Conservation (phyloP, 53 echinoderm and acorn worm species). For the Crossaster papposus region DNA sequence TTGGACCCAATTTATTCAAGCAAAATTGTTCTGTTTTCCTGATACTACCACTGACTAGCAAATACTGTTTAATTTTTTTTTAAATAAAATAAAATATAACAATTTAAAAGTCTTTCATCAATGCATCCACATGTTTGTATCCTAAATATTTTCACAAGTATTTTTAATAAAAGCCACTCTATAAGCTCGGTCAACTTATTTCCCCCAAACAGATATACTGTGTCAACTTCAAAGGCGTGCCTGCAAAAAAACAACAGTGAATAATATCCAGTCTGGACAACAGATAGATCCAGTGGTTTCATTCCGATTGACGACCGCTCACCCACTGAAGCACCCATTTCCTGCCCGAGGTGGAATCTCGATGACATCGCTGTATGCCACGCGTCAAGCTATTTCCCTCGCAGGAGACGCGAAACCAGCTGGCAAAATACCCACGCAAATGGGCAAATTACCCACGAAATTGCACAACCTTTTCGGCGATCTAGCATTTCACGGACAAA, state of each 20-base stretch:
- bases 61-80: too few relatives aligned
- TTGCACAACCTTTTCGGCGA: background rate
- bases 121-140: too few relatives aligned
- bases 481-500: background rate
- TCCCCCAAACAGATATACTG: background rate
- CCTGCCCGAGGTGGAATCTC: background rate
- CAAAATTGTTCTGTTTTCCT: too few relatives aligned
- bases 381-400: background rate
- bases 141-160: too few relatives aligned
- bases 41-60: too few relatives aligned
- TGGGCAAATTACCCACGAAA: background rate
- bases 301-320: background rate
- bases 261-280: background rate
- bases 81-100: too few relatives aligned
- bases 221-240: background rate
- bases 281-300: background rate
- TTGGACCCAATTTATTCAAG: too few relatives aligned
- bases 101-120: too few relatives aligned
- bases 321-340: background rate
- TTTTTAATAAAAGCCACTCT: too few relatives aligned
- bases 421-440: background rate
- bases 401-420: background rate
- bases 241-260: background rate
- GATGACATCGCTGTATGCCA: background rate
- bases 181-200: background rate